Evolutionary conservation across 1,140 invertebrate species (phyloP), one percentile per base, ranked within the genome.

Genomic region (Drosophila chauvacae): DNA sequence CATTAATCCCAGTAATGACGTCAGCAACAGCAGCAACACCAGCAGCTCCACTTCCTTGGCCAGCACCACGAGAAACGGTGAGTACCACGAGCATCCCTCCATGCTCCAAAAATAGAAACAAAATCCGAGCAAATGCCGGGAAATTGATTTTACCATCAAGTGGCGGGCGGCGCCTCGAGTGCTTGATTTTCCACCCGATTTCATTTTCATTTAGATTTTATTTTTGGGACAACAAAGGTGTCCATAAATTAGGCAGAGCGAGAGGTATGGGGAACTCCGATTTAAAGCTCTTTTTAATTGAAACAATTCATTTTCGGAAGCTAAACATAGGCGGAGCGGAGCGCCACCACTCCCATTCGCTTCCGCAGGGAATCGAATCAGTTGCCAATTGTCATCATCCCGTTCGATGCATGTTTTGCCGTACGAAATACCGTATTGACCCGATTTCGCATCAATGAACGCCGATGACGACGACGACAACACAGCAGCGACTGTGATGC

Each of bases 31-130:
- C 70, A 37, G 37, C 64, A 53, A 59, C 69, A 68, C 74, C 26
- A 63, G 64, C 10, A 73, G 66, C 65, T 53, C 83, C 42, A 53
- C 55, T 3, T 73, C 81, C 14, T 63, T 82, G 42, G 79, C 75
- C 55, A 87, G 59, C 51, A 90, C 91, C 58, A 92, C 91, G 64
- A 72, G 91, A 47, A 92, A 92, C 58, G 91, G 91, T 92, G 63
- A 90, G 80, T 81, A 58, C 23, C 50, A 7, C 14, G 50, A 35
- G n/a, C 53, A 56, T 39, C 23, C 35, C 53, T 37, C 53, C n/a
- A 0, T 33, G 35, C 9, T 9, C 39, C 55, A 30, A 42, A 85
- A 81, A 81, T 87, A 68, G 65, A 73, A 51, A 33, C 39, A 35
- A 68, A 70, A 70, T 66, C 66, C 62, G 7, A 39, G 55, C 68